Conservation (phyloP, 2,113 vertebrate species). For the Anser cygnoides region DNA sequence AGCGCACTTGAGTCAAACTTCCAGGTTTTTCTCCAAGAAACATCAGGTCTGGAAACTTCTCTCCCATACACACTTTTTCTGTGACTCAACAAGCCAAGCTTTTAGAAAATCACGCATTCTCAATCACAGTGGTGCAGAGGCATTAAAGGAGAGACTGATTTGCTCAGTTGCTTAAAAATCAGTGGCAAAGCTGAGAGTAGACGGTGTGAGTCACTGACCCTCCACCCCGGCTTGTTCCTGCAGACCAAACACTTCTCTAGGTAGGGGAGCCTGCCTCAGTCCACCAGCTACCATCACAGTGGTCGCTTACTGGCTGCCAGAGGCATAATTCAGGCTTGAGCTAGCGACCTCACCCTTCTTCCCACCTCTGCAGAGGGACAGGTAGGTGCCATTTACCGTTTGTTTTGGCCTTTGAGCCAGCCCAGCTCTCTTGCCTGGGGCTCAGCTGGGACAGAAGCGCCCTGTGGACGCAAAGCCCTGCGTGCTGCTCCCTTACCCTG, state of each 20-base stretch:
- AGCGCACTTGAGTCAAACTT: slow-evolving; percentile 18
- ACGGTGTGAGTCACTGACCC: neutral
- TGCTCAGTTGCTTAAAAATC: slow-evolving; percentile 33
- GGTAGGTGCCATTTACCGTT: neutral
- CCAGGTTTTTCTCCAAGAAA: neutral
- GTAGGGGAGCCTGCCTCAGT: slow-evolving; percentile 8
- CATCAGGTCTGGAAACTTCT: slow-evolving; percentile 5
- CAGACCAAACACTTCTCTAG: slow-evolving; percentile 9
- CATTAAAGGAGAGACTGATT: neutral
- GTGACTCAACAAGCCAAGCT: neutral
- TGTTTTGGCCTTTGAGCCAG: neutral
- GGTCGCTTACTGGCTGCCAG: slow-evolving; percentile 14
- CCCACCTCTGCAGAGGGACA: neutral
- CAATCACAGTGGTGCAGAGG: slow-evolving; percentile 11
- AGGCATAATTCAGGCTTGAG: neutral
- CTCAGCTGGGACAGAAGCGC: neutral
- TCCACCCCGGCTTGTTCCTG: neutral
- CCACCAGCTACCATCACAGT: neutral
- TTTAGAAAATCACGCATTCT: slow-evolving; percentile 11
- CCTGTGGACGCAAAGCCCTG: neutral
- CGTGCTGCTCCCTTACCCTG: neutral
- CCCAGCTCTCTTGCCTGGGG: neutral
- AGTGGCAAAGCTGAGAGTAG: neutral
- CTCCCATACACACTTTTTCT: neutral
- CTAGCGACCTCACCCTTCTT: slow-evolving; percentile 22